Evolutionary conservation across 2,797 vertebrate species (phyloP).

Genomic region (Chrosomus eos): DNA sequence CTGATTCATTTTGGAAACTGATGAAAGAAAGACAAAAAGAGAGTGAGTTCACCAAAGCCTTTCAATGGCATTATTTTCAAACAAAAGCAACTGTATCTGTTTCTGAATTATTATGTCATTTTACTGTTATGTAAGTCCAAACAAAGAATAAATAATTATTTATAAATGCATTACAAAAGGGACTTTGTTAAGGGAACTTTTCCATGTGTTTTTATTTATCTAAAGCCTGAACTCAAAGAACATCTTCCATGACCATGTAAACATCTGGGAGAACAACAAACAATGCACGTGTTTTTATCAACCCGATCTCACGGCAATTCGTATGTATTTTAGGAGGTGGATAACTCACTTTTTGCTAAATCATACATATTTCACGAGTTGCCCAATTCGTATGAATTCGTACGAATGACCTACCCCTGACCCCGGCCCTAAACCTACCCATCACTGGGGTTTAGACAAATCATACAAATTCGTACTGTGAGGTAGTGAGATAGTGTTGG

Average conservation of each 20-base stretch:
- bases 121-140: neutral
- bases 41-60: neutral
- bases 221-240: neutral
- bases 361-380: too few species aligned
- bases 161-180: neutral
- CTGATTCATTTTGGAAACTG: conserved; percentile 29
- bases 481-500: too few species aligned
- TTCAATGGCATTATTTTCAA: neutral
- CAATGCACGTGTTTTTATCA: neutral
- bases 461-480: too few species aligned
- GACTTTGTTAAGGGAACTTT: neutral
- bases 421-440: too few species aligned
- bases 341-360: too few species aligned
- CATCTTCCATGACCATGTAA: neutral
- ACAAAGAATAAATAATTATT: neutral
- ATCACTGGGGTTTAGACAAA: too few species aligned
- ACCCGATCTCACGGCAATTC: too few species aligned
- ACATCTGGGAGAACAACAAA: conserved; percentile 24
- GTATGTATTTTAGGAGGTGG: too few species aligned
- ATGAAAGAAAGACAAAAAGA: conserved; percentile 10
- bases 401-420: too few species aligned
- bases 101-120: neutral
- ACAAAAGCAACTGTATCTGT: conserved; percentile 9
- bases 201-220: neutral
- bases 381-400: too few species aligned